These are phyloP conservation scores for Pyrrhopygopsis socrates DNA, from an alignment of 2,888 invertebrate genomes.

Conservation along the genomic window DNA sequence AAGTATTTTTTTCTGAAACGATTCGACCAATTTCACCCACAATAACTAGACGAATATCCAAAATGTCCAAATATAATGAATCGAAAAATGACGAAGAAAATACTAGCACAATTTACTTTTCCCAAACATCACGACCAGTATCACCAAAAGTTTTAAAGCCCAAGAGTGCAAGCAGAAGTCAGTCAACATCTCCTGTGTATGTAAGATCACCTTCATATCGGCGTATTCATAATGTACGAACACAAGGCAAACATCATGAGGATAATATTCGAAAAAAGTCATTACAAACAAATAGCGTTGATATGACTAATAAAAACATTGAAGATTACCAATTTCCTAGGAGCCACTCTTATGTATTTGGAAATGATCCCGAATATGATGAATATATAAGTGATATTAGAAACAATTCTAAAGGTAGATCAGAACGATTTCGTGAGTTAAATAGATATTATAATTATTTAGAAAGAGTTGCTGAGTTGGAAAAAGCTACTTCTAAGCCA, in stretches of 20 bases:
- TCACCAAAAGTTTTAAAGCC: conserved; percentile 90
- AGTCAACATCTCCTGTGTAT: conserved; percentile 95
- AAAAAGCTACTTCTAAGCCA: conserved; percentile 97
- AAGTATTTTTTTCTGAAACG: conserved; percentile 91
- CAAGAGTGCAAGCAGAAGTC: conserved; percentile 90
- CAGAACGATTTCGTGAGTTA: conserved; percentile 98
- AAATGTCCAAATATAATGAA: conserved; percentile 68
- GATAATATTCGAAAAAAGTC: conserved; percentile 90
- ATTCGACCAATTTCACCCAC: conserved; percentile 91
- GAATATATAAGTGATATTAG: conserved; percentile 96
- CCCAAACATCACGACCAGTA: conserved; percentile 92
- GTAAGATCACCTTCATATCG: conserved; percentile 97
- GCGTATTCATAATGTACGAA: conserved; percentile 95
- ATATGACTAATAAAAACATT: conserved; percentile 90
- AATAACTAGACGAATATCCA: conserved; percentile 79
- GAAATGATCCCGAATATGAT: conserved; percentile 96
- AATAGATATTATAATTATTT: conserved; percentile 98
- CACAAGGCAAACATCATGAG: conserved; percentile 91
- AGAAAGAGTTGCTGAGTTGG: conserved; percentile 98
- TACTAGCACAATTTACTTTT: conserved; percentile 90
- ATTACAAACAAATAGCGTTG: conserved; percentile 96
- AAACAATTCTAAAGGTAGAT: conserved; percentile 96
- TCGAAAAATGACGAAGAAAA: conserved; percentile 86
- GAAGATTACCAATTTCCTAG: conserved; percentile 88
- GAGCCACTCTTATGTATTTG: conserved; percentile 91